Base-by-base conservation (phyloP, 2,113 vertebrate genomes). In the Ramphastos sulfuratus region DNA sequence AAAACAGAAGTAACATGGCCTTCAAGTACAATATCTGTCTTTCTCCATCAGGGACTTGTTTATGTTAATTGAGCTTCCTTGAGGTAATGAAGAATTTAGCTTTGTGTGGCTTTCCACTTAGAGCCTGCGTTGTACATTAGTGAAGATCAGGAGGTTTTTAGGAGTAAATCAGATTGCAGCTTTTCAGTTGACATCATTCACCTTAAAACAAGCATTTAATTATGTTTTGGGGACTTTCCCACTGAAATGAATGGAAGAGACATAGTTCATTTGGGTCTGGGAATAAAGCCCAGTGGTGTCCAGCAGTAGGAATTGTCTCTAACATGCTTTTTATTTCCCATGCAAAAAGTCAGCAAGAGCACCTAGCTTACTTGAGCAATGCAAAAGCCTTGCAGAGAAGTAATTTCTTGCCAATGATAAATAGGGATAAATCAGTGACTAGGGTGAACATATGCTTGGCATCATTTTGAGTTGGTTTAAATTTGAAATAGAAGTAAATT, bases 1-100 rank as follows among this genome's bases (percentile, higher is more conserved):
- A 88, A 96, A 96, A 96, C 93, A 90, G 83, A 94, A 94, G 91
- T 83, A 72, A 83, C 6, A 76, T 81, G 94, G 93, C 94, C 95
- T 96, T 95, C 93, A 80, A 94, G 88, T 77, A 91, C 89, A 96
- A 83, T 95, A 50, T 90, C 85, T 65, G 79, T 81, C 85, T 87
- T 95, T 85, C 89, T 91, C 76, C 76, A 25, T 89, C 79, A 27
- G 95, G 69, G 85, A 77, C 72, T 35, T 73, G 73, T 75, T 90
- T 39, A 87, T 89, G 73, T 84, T 96, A 96, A 91, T 95, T 94
- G 67, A 54, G 61, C 27, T 88, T 94, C 94, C 91, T 92, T 56
- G 79, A 92, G 76, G 79, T 93, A 87, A 73, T 70, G 93, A 92
- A 81, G 93, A 95, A 71, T 78, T 85, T 24, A 69, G 76, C 87